Percentiles rank a stretch among this genome's conserved stretches.
Conservation (phyloP, 1,140 invertebrate species). For the Zaprionus lachaisei region DNA sequence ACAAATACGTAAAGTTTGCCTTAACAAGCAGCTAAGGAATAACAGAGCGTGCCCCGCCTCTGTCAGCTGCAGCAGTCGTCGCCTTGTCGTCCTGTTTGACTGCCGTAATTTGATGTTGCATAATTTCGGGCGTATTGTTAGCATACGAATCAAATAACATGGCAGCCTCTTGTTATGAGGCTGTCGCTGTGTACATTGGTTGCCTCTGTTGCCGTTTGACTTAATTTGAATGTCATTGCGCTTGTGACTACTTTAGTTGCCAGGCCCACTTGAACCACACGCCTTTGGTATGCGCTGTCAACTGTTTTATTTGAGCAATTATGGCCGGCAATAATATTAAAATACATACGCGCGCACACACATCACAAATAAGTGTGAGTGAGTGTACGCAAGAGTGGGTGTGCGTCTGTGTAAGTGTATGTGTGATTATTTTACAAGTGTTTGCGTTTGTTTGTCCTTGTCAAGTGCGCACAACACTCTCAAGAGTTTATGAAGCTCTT, state of each 20-base stretch:
- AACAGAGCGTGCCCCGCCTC: slow-evolving; percentile 19
- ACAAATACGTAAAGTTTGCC: slow-evolving; percentile 63
- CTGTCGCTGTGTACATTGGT: not conserved
- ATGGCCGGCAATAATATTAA: slow-evolving; percentile 58
- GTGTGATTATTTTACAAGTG: slow-evolving; percentile 27
- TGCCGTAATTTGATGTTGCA: slow-evolving; percentile 52
- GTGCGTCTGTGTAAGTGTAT: not conserved
- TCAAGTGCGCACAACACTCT: slow-evolving; percentile 11
- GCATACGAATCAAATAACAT: slow-evolving; percentile 38
- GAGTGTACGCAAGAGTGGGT: not conserved
- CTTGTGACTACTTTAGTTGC: slow-evolving; percentile 12
- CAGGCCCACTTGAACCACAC: slow-evolving; percentile 27
- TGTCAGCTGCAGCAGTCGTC: slow-evolving; percentile 29
- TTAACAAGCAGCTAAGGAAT: slow-evolving; percentile 48
- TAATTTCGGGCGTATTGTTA: slow-evolving; percentile 39
- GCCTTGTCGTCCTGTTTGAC: slow-evolving; percentile 25
- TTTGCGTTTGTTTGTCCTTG: slow-evolving; percentile 36
- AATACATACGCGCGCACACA: slow-evolving; percentile 24
- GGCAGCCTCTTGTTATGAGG: not conserved
- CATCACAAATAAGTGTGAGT: not conserved
- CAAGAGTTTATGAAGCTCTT: slow-evolving; percentile 11
- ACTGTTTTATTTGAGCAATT: slow-evolving; percentile 72
- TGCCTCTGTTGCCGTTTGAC: not conserved
- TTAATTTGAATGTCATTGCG: slow-evolving; percentile 38
- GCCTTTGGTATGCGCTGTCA: slow-evolving; percentile 18